phyloP scores from a whole-genome alignment of 1,140 invertebrate genomes.

The Dendroctonus ponderosae region DNA sequence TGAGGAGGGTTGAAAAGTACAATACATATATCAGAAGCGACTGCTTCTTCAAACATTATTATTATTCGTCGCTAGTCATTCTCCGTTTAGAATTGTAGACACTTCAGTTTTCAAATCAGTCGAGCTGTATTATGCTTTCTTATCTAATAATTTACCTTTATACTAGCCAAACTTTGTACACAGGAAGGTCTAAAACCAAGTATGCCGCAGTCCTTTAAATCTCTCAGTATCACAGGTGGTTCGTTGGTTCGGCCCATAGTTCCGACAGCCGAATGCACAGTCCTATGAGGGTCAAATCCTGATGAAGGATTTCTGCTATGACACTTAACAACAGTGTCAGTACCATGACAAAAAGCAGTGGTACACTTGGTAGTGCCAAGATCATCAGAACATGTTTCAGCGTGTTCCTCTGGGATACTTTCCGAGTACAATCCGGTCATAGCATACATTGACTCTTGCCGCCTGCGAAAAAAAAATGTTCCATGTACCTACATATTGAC shows the following conservation, averaged over 20 bases:
- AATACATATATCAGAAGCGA: no score
- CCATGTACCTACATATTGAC: background rate
- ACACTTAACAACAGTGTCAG: slow-evolving; percentile 64
- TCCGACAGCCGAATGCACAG: slow-evolving; percentile 35
- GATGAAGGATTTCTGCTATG: slow-evolving; percentile 75
- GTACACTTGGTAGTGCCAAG: slow-evolving; percentile 49
- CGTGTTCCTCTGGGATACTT: slow-evolving; percentile 53
- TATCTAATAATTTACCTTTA: slow-evolving; percentile 62
- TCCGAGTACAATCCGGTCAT: slow-evolving; percentile 83
- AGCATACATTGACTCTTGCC: slow-evolving; percentile 82
- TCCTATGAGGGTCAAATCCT: slow-evolving; percentile 57
- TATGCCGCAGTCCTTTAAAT: slow-evolving; percentile 74
- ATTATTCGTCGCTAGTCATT: no score
- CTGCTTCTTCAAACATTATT: no score
- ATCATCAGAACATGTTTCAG: slow-evolving; percentile 47
- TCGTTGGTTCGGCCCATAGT: slow-evolving; percentile 34
- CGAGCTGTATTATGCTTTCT: no score
- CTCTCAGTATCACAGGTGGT: slow-evolving; percentile 54
- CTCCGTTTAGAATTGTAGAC: no score
- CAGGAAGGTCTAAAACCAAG: slow-evolving; percentile 74
- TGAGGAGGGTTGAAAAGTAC: no score
- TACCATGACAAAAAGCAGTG: slow-evolving; percentile 49
- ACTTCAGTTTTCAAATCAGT: no score
- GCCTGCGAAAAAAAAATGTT: slow-evolving; percentile 45
- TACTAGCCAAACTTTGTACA: slow-evolving; percentile 80